phyloP scores from a whole-genome alignment of 2,888 invertebrate species.

The Drosophila fungiperda region DNA sequence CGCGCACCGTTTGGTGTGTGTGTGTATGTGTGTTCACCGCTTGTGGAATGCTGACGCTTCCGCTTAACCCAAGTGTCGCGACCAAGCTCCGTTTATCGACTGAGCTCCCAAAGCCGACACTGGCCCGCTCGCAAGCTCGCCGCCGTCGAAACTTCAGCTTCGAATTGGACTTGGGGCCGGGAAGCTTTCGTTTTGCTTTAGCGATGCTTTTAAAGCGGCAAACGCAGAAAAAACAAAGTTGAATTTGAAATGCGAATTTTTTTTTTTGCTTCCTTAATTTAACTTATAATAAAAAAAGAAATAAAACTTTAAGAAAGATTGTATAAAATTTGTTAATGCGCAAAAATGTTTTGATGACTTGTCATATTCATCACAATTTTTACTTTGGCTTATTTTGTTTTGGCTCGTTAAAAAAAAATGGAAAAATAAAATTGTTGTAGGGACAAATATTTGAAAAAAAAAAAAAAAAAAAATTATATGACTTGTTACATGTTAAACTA shows the following conservation, averaged over 20 bases:
- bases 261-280: slow-evolving; percentile 45
- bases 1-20: slow-evolving; percentile 55
- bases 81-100: slow-evolving; percentile 80
- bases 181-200: slow-evolving; percentile 51
- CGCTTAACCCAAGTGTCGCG: slow-evolving; percentile 78
- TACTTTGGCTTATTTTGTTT: slow-evolving; percentile 2
- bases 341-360: slow-evolving; percentile 26
- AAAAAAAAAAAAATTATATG: background rate
- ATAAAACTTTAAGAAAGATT: slow-evolving; percentile 49
- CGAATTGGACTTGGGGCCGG: slow-evolving; percentile 42
- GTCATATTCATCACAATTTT: slow-evolving; percentile 2
- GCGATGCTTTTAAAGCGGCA: slow-evolving; percentile 51
- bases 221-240: slow-evolving; percentile 33
- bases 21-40: slow-evolving; percentile 22
- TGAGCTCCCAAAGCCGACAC: slow-evolving; percentile 58
- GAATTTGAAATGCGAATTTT: slow-evolving; percentile 47
- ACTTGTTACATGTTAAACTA: background rate
- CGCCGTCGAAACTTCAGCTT: slow-evolving; percentile 41
- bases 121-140: slow-evolving; percentile 70
- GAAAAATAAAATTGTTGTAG: slow-evolving; percentile 5
- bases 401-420: background rate
- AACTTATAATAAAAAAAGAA: slow-evolving; percentile 14
- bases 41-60: slow-evolving; percentile 40
- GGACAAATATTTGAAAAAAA: background rate
- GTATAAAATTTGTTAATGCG: slow-evolving; percentile 54